Evolutionary conservation across 2,888 invertebrate genomes (phyloP).

Genomic region (Papilio elwesi): DNA sequence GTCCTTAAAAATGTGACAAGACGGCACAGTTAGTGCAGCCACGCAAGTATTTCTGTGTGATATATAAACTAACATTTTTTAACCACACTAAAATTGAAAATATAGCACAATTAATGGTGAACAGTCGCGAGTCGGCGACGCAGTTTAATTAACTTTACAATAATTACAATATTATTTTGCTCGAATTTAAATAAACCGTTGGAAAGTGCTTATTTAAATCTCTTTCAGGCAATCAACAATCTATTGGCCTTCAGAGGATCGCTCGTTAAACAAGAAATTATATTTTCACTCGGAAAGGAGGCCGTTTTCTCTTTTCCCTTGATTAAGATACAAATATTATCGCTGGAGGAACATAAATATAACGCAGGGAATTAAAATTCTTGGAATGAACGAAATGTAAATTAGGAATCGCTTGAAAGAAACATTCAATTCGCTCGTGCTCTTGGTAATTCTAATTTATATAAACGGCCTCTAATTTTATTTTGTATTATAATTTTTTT

Average conservation of each 20-base stretch:
- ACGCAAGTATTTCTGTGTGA: too few species aligned
- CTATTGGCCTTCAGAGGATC: neutral
- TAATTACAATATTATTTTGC: too few species aligned
- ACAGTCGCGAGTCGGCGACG: too few species aligned
- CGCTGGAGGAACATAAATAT: conserved; percentile 24
- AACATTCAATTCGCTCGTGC: conserved; percentile 7
- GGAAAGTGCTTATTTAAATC: neutral
- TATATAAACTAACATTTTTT: too few species aligned
- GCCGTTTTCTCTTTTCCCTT: conserved; percentile 12
- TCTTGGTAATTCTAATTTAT: neutral
- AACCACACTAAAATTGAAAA: too few species aligned
- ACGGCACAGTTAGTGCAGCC: too few species aligned
- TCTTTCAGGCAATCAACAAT: neutral
- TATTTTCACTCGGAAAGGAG: conserved; percentile 15
- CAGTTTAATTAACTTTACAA: too few species aligned
- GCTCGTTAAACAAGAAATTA: conserved; percentile 14
- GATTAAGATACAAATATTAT: conserved; percentile 23
- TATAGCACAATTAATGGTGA: too few species aligned
- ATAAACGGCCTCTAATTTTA: too few species aligned
- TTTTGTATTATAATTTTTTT: too few species aligned
- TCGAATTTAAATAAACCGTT: too few species aligned
- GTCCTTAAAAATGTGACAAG: too few species aligned
- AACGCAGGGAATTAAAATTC: conserved; percentile 14
- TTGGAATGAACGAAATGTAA: conserved; percentile 11
- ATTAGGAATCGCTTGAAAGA: conserved; percentile 10